Evolutionary conservation across 2,888 invertebrate genomes (phyloP).

Genomic region (Blastobasis adustella): DNA sequence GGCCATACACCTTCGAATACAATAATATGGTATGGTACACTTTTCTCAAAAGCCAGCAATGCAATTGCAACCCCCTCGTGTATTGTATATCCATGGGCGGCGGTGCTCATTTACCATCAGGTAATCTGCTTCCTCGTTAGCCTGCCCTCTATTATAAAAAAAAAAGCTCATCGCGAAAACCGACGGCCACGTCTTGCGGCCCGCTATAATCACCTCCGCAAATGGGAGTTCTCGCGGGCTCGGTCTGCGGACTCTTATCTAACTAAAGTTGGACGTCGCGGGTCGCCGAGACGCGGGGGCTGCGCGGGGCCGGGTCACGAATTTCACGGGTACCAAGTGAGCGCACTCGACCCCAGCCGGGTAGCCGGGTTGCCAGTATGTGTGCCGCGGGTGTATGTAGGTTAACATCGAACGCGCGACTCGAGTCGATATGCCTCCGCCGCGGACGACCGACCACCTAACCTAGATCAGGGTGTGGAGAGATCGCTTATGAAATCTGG

Average conservation of each 20-base stretch:
- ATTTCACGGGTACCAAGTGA: conserved; percentile 59
- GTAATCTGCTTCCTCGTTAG: no score
- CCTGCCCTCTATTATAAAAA: no score
- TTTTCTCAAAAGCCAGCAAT: no score
- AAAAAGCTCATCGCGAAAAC: no score
- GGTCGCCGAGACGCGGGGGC: conserved; percentile 35
- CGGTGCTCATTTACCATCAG: no score
- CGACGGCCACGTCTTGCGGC: no score
- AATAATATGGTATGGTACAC: no score
- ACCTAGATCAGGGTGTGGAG: conserved; percentile 74
- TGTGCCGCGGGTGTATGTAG: conserved; percentile 65
- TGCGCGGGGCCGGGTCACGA: conserved; percentile 53
- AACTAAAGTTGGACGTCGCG: conserved; percentile 34
- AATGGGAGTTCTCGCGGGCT: conserved; percentile 1
- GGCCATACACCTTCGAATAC: no score
- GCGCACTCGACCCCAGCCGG: conserved; percentile 60
- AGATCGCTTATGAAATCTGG: conserved; percentile 75
- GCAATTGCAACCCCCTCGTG: no score
- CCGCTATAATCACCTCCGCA: no score
- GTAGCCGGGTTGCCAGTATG: conserved; percentile 30
- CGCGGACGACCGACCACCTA: conserved; percentile 67
- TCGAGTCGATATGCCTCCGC: conserved; percentile 58
- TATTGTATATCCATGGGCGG: no score
- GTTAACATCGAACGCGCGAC: conserved; percentile 68
- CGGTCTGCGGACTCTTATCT: conserved; percentile 28